Evolutionary conservation across 2,113 vertebrate genomes (phyloP).

Genomic region (Cottus gobio): DNA sequence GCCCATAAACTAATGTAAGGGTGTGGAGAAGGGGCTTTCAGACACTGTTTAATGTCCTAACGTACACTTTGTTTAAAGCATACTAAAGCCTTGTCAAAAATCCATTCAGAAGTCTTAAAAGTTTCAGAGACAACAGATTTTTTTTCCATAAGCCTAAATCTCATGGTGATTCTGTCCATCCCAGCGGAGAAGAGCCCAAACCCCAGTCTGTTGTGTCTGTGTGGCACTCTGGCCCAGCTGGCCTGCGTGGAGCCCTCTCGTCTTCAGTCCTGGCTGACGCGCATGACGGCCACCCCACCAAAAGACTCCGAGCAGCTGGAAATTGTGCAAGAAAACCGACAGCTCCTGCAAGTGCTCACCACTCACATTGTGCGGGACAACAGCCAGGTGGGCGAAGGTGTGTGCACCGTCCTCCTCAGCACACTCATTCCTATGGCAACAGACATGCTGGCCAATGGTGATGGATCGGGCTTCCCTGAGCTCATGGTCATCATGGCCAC

Average conservation of each 20-base stretch:
- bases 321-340: slow-evolving; percentile 94
- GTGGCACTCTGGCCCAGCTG: slow-evolving; percentile 95
- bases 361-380: slow-evolving; percentile 98
- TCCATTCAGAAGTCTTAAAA: not conserved
- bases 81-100: not conserved
- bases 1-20: not conserved
- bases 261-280: slow-evolving; percentile 95
- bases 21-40: not conserved
- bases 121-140: not conserved
- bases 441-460: slow-evolving; percentile 94
- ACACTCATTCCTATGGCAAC: slow-evolving; percentile 98
- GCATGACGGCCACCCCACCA: slow-evolving; percentile 94
- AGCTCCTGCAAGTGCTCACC: slow-evolving; percentile 93
- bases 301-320: slow-evolving; percentile 96
- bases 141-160: not conserved
- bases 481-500: slow-evolving; percentile 99
- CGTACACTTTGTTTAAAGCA: not conserved
- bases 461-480: slow-evolving; percentile 96
- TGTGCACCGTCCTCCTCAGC: slow-evolving; percentile 95
- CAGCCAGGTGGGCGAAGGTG: slow-evolving; percentile 99
- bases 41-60: not conserved
- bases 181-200: slow-evolving; percentile 97
- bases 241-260: slow-evolving; percentile 92
- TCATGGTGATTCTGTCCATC: not conserved
- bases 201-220: slow-evolving; percentile 93